phyloP scores from a whole-genome alignment of 2,888 invertebrate genomes.

The Pollenia amentaria region DNA sequence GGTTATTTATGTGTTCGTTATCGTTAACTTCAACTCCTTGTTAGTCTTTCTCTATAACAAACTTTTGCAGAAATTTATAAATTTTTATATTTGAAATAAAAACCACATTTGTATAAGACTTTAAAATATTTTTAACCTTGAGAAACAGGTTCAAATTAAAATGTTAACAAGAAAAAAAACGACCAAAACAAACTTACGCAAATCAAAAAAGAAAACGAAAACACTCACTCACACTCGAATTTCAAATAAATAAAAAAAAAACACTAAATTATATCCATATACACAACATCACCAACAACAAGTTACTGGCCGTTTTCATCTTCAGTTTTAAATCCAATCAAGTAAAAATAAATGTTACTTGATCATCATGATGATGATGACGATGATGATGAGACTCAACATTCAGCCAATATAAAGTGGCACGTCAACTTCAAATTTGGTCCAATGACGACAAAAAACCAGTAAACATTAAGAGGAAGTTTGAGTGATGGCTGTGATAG shows the following conservation, averaged over 20 bases:
- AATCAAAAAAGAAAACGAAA: slow-evolving; percentile 19
- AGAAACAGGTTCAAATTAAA: slow-evolving; percentile 70
- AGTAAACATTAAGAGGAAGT: slow-evolving; percentile 28
- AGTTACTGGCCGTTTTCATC: slow-evolving; percentile 47
- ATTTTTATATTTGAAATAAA: slow-evolving; percentile 6
- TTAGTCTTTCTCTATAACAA: slow-evolving; percentile 29
- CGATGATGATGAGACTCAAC: slow-evolving; percentile 7
- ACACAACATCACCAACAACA: slow-evolving; percentile 18
- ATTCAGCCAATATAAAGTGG: background rate
- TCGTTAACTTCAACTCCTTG: slow-evolving; percentile 31
- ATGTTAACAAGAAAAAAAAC: slow-evolving; percentile 31
- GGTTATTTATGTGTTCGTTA: background rate
- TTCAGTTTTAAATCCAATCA: slow-evolving; percentile 50
- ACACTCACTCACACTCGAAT: slow-evolving; percentile 25
- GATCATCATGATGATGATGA: background rate
- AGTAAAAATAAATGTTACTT: slow-evolving; percentile 2
- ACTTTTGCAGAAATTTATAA: slow-evolving; percentile 3
- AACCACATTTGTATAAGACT: background rate
- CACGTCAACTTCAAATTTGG: slow-evolving; percentile 29
- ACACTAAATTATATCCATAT: background rate
- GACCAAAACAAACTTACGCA: slow-evolving; percentile 63
- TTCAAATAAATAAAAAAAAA: background rate
- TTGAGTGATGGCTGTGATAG: slow-evolving; percentile 29
- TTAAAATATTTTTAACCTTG: slow-evolving; percentile 67
- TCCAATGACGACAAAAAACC: slow-evolving; percentile 1